These are phyloP conservation scores for Apamea monoglypha DNA, from an alignment of 2,888 invertebrate species.

Conservation along the genomic window DNA sequence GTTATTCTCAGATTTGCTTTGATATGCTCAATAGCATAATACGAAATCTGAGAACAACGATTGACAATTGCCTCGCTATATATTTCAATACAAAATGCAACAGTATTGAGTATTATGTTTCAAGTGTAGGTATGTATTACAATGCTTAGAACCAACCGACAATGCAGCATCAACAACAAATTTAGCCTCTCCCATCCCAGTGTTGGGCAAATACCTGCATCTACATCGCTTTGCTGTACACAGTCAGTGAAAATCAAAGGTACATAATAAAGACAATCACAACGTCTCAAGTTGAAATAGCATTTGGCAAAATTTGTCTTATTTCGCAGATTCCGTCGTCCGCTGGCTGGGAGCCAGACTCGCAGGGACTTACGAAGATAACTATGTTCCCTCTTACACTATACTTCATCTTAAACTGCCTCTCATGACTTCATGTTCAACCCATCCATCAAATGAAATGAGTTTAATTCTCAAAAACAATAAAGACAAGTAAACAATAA, in stretches of 20 bases:
- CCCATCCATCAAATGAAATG: slow-evolving; percentile 46
- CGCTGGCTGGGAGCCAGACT: slow-evolving; percentile 67
- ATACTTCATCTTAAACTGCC: slow-evolving; percentile 62
- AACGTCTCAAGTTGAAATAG: slow-evolving; percentile 61
- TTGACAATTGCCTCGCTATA: not conserved
- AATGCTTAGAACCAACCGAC: not conserved
- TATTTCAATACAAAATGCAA: not conserved
- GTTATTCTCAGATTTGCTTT: not conserved
- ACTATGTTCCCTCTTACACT: slow-evolving; percentile 58
- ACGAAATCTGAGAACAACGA: not conserved
- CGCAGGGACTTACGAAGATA: slow-evolving; percentile 58
- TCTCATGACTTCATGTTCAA: slow-evolving; percentile 50
- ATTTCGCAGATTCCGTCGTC: slow-evolving; percentile 58
- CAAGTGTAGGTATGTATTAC: no score
- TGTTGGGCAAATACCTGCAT: not conserved
- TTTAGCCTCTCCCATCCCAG: not conserved
- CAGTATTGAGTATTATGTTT: not conserved
- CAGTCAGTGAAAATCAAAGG: slow-evolving; percentile 25
- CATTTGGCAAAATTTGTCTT: slow-evolving; percentile 70
- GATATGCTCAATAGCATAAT: not conserved
- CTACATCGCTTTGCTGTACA: not conserved
- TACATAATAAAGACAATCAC: slow-evolving; percentile 46
- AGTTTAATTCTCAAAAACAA: slow-evolving; percentile 44
- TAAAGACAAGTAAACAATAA: no score
- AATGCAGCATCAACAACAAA: not conserved